phyloP scores from a whole-genome alignment of 1,140 invertebrate species.

The Andrena cerasifolii region DNA sequence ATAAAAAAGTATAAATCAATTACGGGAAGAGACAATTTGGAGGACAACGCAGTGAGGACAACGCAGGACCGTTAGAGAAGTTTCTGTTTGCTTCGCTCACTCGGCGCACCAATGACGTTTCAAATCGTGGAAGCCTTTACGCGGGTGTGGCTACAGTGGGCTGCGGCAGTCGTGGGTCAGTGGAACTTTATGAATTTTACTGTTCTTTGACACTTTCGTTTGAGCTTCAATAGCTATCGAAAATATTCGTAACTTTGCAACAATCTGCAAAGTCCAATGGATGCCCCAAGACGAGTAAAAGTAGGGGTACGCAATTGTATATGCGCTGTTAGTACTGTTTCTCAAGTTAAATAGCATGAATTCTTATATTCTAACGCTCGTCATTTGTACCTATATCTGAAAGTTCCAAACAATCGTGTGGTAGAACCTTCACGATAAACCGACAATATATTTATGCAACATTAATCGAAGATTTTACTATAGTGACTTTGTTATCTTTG shows the following conservation, averaged over 20 bases:
- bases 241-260: too few species aligned
- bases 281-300: too few species aligned
- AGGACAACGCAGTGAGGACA: neutral
- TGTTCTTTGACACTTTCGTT: neutral
- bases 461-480: constrained; percentile 19
- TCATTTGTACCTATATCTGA: too few species aligned
- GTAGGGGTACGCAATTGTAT: too few species aligned
- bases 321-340: too few species aligned
- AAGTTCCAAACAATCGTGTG: too few species aligned
- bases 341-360: too few species aligned
- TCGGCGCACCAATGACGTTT: neutral
- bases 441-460: neutral
- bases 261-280: too few species aligned
- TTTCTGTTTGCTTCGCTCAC: neutral
- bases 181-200: neutral
- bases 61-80: neutral
- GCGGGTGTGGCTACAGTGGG: constrained; percentile 21
- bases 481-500: constrained; percentile 75
- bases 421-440: too few species aligned
- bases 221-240: too few species aligned
- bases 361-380: too few species aligned
- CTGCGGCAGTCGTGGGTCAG: neutral
- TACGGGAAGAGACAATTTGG: neutral
- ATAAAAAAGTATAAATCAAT: constrained; percentile 29
- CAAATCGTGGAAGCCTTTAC: neutral